Percentiles rank a stretch among this genome's conserved stretches.
phyloP scores from a whole-genome alignment of 2,113 vertebrate species.

The Petroica traversi region DNA sequence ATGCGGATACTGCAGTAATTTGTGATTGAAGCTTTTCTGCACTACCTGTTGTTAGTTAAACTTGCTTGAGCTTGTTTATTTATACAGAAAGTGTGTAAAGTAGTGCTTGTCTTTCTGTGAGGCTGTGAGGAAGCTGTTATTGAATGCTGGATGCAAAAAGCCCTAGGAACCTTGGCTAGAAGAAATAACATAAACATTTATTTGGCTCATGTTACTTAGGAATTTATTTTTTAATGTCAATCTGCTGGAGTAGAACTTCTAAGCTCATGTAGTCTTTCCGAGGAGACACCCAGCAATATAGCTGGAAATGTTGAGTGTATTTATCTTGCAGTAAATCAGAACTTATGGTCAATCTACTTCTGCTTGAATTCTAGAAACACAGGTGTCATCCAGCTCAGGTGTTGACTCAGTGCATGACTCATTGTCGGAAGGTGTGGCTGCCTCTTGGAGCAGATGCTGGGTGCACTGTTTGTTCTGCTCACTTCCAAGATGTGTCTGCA shows the following conservation, averaged over 20 bases:
- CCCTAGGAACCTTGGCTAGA: background rate
- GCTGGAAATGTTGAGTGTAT: background rate
- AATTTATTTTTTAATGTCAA: background rate
- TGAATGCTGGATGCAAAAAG: background rate
- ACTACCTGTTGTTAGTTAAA: background rate
- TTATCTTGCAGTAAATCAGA: background rate
- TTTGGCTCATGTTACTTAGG: rapidly evolving
- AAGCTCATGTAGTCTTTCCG: background rate
- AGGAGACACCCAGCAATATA: background rate
- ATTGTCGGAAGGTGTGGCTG: background rate
- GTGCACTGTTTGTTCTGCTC: background rate
- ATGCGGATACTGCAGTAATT: background rate
- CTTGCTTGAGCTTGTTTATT: background rate
- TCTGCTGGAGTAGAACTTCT: background rate
- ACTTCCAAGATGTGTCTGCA: background rate
- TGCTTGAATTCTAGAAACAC: background rate
- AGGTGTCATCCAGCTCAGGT: background rate
- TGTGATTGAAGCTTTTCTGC: background rate
- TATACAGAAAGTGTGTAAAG: background rate
- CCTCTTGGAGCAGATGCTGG: background rate
- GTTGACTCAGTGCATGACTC: background rate
- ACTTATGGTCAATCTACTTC: background rate
- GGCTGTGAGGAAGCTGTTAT: background rate
- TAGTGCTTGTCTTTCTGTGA: background rate
- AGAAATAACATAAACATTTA: background rate